phyloP scores from a whole-genome alignment of 2,888 invertebrate genomes.

The Macrophya annulata region DNA sequence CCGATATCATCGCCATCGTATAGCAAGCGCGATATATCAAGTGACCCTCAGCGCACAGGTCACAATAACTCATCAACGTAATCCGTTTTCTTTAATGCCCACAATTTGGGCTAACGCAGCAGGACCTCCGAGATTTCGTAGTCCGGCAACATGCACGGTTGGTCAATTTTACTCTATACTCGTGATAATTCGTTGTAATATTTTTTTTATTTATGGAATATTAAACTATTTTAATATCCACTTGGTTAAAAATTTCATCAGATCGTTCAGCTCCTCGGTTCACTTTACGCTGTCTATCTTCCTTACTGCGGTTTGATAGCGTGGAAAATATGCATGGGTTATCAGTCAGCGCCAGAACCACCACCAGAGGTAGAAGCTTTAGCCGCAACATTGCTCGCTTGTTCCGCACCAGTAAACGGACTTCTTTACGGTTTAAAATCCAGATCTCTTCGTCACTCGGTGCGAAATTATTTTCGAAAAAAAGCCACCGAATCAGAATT shows the following conservation, averaged over 20 bases:
- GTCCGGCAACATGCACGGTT: slow-evolving; percentile 69
- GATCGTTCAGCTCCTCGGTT: slow-evolving; percentile 88
- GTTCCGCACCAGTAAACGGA: slow-evolving; percentile 88
- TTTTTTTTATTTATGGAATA: too few species aligned
- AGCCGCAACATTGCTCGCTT: slow-evolving; percentile 85
- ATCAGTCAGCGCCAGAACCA: slow-evolving; percentile 68
- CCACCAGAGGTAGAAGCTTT: slow-evolving; percentile 80
- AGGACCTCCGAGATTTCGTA: slow-evolving; percentile 76
- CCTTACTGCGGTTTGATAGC: slow-evolving; percentile 88
- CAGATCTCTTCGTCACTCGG: slow-evolving; percentile 86
- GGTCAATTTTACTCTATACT: slow-evolving; percentile 8
- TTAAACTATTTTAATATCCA: slow-evolving; percentile 59
- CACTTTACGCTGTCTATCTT: slow-evolving; percentile 87
- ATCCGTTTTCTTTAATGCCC: slow-evolving; percentile 87
- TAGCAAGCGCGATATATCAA: slow-evolving; percentile 92
- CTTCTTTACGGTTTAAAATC: slow-evolving; percentile 90
- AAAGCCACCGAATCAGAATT: slow-evolving; percentile 90
- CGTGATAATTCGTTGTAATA: not conserved
- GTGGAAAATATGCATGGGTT: slow-evolving; percentile 82
- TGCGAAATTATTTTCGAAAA: slow-evolving; percentile 90
- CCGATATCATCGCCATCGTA: slow-evolving; percentile 89
- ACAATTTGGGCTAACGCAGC: slow-evolving; percentile 83
- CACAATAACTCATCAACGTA: slow-evolving; percentile 90
- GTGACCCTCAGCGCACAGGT: slow-evolving; percentile 92
- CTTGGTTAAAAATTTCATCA: not conserved